phyloP scores from a whole-genome alignment of 2,888 invertebrate species.

The Nomada lathburiana region DNA sequence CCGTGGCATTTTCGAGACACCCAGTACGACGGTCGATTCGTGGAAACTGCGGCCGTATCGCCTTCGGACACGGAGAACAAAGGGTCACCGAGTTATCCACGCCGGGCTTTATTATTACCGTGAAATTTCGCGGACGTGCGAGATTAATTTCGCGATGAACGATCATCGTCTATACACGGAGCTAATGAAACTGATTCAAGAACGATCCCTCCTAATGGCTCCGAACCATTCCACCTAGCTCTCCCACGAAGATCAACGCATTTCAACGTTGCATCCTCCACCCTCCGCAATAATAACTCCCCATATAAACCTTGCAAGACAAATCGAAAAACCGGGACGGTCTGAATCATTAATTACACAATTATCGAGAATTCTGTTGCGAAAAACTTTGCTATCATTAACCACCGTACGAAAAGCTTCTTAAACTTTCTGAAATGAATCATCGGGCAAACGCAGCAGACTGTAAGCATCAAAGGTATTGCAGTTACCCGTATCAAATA shows the following conservation, averaged over 20 bases:
- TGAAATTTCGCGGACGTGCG: constrained; percentile 25
- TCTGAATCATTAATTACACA: neutral
- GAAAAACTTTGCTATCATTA: too few species aligned
- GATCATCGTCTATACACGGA: constrained; percentile 30
- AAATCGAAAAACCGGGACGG: too few species aligned
- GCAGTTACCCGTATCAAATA: too few species aligned
- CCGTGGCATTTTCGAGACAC: neutral
- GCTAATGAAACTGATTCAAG: constrained; percentile 32
- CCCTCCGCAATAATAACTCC: neutral
- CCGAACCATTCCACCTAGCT: neutral
- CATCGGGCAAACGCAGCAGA: too few species aligned
- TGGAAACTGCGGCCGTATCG: constrained; percentile 26
- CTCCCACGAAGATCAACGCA: constrained; percentile 1
- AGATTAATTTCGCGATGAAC: constrained; percentile 37
- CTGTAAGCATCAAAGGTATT: too few species aligned
- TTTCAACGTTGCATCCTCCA: neutral
- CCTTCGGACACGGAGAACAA: constrained; percentile 2
- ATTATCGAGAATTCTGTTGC: neutral
- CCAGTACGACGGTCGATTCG: constrained; percentile 9
- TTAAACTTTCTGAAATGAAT: too few species aligned
- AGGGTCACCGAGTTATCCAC: constrained; percentile 23
- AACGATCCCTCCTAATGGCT: constrained; percentile 13
- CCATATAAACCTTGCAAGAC: neutral
- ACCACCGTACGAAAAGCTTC: neutral
- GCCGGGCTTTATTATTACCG: constrained; percentile 30